Conservation (phyloP, 2,797 vertebrate species). For the Acipenser ruthenus region DNA sequence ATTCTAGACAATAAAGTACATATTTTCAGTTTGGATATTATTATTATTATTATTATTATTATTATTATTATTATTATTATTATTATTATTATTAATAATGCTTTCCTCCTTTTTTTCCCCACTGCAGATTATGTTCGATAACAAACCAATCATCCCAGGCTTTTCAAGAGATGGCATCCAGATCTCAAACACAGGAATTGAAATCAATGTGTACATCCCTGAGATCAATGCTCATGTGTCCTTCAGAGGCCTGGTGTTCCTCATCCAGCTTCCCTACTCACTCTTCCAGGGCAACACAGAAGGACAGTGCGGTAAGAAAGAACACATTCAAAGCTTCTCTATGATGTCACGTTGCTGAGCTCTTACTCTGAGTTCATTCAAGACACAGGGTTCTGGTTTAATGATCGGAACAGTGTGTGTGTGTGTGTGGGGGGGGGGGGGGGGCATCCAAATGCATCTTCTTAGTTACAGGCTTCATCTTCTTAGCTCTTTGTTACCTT, state of each 20-base stretch:
- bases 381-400: too few species aligned
- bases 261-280: constrained; percentile 51
- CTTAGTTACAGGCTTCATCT: constrained; percentile 36
- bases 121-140: constrained; percentile 66
- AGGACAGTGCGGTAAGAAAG: constrained; percentile 78
- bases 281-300: constrained; percentile 71
- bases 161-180: constrained; percentile 54
- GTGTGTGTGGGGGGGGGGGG: too few species aligned
- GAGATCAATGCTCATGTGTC: constrained; percentile 46
- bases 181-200: constrained; percentile 61
- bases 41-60: too few species aligned
- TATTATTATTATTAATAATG: not conserved
- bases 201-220: constrained; percentile 52
- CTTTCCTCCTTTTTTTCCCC: not conserved
- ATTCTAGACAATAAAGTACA: not conserved
- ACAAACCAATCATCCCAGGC: constrained; percentile 54
- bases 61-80: too few species aligned
- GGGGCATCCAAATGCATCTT: too few species aligned
- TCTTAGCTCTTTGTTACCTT: too few species aligned
- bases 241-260: constrained; percentile 61
- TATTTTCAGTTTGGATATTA: too few species aligned
- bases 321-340: too few species aligned
- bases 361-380: too few species aligned
- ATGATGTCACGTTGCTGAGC: not conserved
- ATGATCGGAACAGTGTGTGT: too few species aligned